Evolutionary conservation across 2,888 invertebrate species (phyloP), one percentile per base, ranked within the genome.

Genomic region (Julus scandinavius): DNA sequence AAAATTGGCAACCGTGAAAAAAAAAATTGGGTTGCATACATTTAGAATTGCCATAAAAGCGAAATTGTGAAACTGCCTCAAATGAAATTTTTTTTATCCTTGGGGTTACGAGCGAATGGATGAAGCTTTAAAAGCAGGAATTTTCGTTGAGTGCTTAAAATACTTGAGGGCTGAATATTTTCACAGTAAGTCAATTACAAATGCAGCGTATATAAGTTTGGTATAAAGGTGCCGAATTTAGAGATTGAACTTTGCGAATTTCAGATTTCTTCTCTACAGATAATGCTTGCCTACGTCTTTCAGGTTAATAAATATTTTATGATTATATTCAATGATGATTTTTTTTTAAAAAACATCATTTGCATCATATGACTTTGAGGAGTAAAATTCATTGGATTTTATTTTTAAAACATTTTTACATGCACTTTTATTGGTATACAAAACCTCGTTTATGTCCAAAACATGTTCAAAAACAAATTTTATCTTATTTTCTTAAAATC

Each of bases 1-100:
- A 72, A 72, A 72, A 72, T 72, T 72, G 72, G 72, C 72, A 72
- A 72, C 72, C 72, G 72, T 72, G 72, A 72, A 72, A 72, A 72
- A 72, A 72, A 72, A 72, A 72, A 72, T 72, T 72, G 72, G 72
- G 72, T 72, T 72, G 72, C 72, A 72, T 72, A 72, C 72, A 72
- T 72, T 72, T 72, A 20, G 72, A 72, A 72, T 72, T 72, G 72
- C 72, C 72, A 72, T 72, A 72, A 72, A 72, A 20, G 72, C n/a
- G 72, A 20, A 72, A 72, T 72, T 29, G 72, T n/a, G 72, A 72
- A 72, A 72, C 72, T 9, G 72, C 72, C 72, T 72, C 72, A 29
- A 72, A 72, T 72, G 72, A 72, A 63, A 72, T 72, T 72, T 72
- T 63, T 72, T 72, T 72, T 72, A 72, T 72, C 72, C 72, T 72